Conservation (phyloP, 2,113 vertebrate genomes). For the Paraplagusia blochii region DNA sequence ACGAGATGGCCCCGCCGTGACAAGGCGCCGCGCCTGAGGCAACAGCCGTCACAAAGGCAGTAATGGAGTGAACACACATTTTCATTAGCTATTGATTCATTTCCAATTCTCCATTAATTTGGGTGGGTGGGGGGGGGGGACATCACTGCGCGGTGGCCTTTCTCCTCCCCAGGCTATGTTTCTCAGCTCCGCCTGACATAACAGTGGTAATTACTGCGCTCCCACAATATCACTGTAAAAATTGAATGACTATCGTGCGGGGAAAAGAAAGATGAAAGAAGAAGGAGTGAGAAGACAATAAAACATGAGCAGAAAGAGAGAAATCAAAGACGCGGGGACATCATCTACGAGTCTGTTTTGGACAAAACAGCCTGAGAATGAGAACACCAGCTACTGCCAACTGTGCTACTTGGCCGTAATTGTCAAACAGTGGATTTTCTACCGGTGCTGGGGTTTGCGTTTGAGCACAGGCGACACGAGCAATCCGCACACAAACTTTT, state of each 20-base stretch:
- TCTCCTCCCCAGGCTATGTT: conserved; percentile 68
- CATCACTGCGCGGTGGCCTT: conserved; percentile 63
- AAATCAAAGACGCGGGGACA: conserved; percentile 44
- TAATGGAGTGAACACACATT: conserved; percentile 74
- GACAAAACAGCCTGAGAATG: conserved; percentile 36
- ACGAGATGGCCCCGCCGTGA: conserved; percentile 41
- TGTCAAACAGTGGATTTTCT: conserved; percentile 32
- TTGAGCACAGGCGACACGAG: conserved; percentile 2
- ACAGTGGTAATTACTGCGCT: conserved; percentile 72
- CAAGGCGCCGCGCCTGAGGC: conserved; percentile 60
- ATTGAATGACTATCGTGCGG: conserved; percentile 52
- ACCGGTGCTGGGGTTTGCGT: conserved; percentile 6
- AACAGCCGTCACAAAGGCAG: conserved; percentile 66
- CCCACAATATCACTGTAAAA: conserved; percentile 62
- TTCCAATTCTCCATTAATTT: conserved; percentile 76
- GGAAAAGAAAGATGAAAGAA: conserved; percentile 20
- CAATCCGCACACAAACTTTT: conserved; percentile 20
- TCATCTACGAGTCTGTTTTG: conserved; percentile 38
- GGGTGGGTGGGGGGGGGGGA: conserved; percentile 29
- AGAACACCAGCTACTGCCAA: conserved; percentile 22
- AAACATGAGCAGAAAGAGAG: conserved; percentile 36
- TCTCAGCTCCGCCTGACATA: conserved; percentile 71
- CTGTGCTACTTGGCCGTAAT: conserved; percentile 43
- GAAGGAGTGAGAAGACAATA: conserved; percentile 21
- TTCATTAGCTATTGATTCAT: conserved; percentile 80